Conservation (phyloP, 1,140 invertebrate genomes). For the Danaus melanippus region DNA sequence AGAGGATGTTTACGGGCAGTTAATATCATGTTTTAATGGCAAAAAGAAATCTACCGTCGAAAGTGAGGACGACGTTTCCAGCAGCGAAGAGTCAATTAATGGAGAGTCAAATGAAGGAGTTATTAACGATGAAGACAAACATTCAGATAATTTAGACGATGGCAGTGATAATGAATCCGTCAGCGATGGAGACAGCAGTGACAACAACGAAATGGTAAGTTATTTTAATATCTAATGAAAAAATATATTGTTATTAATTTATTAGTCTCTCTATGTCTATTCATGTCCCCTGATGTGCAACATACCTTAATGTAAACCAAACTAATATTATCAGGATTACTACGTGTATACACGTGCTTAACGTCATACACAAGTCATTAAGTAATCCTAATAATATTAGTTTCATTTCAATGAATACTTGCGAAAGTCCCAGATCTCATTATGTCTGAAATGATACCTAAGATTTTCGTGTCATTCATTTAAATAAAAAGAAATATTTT, state of each 20-base stretch:
- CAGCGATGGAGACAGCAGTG: constrained; percentile 18
- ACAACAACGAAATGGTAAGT: neutral
- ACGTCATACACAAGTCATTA: too few species aligned
- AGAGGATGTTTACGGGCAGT: constrained; percentile 69
- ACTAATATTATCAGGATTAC: too few species aligned
- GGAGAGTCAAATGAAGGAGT: neutral
- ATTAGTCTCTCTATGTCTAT: too few species aligned
- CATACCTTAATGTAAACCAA: too few species aligned
- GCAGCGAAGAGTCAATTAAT: constrained; percentile 26
- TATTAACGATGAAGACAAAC: constrained; percentile 10
- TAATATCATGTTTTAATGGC: constrained; percentile 72
- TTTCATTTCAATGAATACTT: too few species aligned
- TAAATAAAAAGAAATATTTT: too few species aligned
- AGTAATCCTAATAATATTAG: too few species aligned
- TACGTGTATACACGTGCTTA: too few species aligned
- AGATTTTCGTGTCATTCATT: neutral
- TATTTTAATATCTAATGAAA: neutral
- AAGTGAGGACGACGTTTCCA: constrained; percentile 37
- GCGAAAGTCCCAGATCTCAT: too few species aligned
- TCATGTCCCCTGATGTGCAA: too few species aligned
- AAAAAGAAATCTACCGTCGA: constrained; percentile 28
- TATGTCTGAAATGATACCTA: constrained; percentile 4
- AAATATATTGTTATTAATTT: too few species aligned
- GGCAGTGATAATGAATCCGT: constrained; percentile 11
- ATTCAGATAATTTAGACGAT: constrained; percentile 15